phyloP scores from a whole-genome alignment of 2,797 vertebrate genomes.

The Limnodromus scolopaceus region DNA sequence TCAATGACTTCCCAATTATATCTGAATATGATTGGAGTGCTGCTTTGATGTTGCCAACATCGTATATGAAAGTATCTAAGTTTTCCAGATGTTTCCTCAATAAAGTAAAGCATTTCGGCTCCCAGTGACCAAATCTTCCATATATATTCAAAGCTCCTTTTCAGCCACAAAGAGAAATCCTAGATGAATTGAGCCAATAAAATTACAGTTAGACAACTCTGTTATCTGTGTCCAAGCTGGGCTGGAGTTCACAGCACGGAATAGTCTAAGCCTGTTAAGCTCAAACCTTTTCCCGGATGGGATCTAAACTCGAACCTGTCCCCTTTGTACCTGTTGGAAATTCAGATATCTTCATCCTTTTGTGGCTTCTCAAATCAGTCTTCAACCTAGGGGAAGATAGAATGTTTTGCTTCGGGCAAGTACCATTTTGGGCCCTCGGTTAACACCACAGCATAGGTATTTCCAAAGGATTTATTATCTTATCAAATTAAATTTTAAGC shows the following conservation, averaged over 20 bases:
- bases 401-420: background rate
- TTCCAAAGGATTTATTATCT: background rate
- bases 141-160: conserved; percentile 21
- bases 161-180: conserved; percentile 12
- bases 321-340: background rate
- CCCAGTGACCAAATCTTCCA: background rate
- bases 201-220: background rate
- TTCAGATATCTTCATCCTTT: background rate
- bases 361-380: background rate
- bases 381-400: background rate
- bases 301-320: background rate
- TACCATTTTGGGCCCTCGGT: background rate
- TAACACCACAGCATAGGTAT: background rate
- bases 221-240: conserved; percentile 40
- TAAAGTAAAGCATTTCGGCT: conserved; percentile 20
- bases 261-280: background rate
- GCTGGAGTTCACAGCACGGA: conserved; percentile 3
- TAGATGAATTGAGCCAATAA: conserved; percentile 39
- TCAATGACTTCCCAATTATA: conserved; percentile 42
- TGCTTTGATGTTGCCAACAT: conserved; percentile 50
- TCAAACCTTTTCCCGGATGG: background rate
- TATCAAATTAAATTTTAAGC: background rate
- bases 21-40: conserved; percentile 2
- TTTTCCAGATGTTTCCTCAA: conserved; percentile 69
- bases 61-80: conserved; percentile 13